These are phyloP conservation scores for Irena cyanogastra DNA, from an alignment of 2,113 vertebrate species.

Conservation along the genomic window DNA sequence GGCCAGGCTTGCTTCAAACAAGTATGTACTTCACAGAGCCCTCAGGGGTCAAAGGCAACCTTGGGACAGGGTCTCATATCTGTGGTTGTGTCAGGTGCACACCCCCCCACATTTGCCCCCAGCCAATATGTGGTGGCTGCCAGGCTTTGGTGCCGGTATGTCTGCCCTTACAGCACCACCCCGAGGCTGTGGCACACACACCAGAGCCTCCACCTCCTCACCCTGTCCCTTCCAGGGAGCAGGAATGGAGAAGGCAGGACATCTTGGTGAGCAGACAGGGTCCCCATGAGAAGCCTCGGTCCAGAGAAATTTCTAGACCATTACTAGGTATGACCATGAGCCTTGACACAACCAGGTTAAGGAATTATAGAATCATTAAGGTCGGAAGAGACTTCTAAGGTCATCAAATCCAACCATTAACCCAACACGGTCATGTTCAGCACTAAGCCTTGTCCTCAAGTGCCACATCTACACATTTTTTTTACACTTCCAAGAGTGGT, in stretches of 20 bases:
- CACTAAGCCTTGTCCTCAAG: neutral
- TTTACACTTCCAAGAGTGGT: neutral
- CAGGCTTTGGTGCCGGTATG: accelerated
- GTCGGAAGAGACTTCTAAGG: neutral
- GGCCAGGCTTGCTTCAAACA: neutral
- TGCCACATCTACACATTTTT: neutral
- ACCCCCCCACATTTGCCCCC: too few species aligned
- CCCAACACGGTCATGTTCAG: neutral
- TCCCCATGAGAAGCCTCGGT: neutral
- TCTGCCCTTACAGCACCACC: neutral
- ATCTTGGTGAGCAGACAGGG: neutral
- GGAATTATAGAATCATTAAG: neutral
- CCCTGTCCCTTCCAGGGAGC: neutral
- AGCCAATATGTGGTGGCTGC: neutral
- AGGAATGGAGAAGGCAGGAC: neutral
- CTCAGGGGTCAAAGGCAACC: neutral
- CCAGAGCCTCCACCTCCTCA: neutral
- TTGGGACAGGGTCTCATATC: neutral
- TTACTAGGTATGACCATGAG: neutral
- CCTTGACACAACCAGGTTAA: neutral
- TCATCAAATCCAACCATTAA: neutral
- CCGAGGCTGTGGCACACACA: neutral
- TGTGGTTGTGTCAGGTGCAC: neutral
- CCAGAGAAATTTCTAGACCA: neutral
- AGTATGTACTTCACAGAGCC: neutral